Evolutionary conservation across 2,797 vertebrate species (phyloP).

Genomic region (Remorina albescens): DNA sequence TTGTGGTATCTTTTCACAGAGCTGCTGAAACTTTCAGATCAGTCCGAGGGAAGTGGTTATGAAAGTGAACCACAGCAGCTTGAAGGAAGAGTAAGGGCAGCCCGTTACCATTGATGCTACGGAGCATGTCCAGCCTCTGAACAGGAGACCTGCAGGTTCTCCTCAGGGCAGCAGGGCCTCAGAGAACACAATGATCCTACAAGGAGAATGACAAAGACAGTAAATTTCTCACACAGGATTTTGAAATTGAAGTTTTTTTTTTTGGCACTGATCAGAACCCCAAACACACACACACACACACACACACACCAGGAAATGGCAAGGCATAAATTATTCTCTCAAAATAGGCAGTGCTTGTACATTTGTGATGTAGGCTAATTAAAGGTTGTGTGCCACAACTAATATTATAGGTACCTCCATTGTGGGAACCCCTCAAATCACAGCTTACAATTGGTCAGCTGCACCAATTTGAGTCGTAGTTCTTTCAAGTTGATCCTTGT

Average conservation of each 20-base stretch:
- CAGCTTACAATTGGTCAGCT: background rate
- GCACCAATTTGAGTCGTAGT: background rate
- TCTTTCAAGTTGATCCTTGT: background rate
- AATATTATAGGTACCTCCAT: background rate
- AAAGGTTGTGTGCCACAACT: background rate
- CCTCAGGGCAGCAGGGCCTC: background rate
- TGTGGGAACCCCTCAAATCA: background rate
- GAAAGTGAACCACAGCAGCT: slow-evolving; percentile 36
- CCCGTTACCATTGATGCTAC: slow-evolving; percentile 8
- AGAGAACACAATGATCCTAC: background rate
- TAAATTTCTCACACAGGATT: background rate
- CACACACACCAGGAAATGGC: background rate
- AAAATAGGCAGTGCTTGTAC: background rate
- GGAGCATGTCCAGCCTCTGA: background rate
- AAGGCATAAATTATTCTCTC: background rate
- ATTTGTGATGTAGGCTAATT: background rate
- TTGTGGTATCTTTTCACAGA: slow-evolving; percentile 37
- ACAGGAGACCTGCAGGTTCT: background rate
- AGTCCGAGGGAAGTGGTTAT: slow-evolving; percentile 34
- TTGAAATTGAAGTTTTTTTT: background rate
- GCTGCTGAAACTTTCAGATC: slow-evolving; percentile 35
- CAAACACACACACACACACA: background rate
- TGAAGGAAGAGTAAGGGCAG: slow-evolving; percentile 21
- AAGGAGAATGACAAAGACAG: background rate
- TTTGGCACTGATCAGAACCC: background rate